Percentiles rank a stretch among this genome's conserved stretches.
Evolutionary conservation across 2,888 invertebrate species (phyloP).

Genomic region (Nasonia oneida): DNA sequence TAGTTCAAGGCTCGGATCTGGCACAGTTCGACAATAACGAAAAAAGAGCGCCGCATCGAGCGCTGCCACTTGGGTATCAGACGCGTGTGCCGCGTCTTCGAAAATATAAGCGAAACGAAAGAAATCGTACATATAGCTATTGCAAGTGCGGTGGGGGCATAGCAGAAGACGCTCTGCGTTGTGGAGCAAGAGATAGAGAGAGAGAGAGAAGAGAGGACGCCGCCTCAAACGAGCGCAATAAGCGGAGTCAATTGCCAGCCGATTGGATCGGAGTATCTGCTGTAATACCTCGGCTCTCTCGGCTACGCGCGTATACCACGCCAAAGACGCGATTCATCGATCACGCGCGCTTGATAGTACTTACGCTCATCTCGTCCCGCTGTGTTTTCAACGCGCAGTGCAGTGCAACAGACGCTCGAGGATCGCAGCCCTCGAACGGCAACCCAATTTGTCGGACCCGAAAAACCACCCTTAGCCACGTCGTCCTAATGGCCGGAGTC

Average conservation of each 20-base stretch:
- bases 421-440: neutral
- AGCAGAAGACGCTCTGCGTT: slow-evolving; percentile 4
- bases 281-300: neutral
- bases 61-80: too few species aligned
- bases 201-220: neutral
- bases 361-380: too few species aligned
- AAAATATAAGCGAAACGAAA: neutral
- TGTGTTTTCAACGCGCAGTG: neutral
- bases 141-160: neutral
- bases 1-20: neutral
- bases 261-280: neutral
- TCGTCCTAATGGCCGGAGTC: too few species aligned
- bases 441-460: neutral
- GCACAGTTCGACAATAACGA: neutral
- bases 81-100: neutral
- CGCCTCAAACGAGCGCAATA: neutral
- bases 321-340: neutral
- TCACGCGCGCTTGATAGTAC: neutral
- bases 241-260: neutral
- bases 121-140: neutral
- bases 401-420: neutral
- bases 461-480: neutral
- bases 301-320: neutral
- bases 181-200: neutral
- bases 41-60: too few species aligned